Base-by-base conservation (phyloP, 2,888 invertebrate species). In the Phaedon cochleariae region DNA sequence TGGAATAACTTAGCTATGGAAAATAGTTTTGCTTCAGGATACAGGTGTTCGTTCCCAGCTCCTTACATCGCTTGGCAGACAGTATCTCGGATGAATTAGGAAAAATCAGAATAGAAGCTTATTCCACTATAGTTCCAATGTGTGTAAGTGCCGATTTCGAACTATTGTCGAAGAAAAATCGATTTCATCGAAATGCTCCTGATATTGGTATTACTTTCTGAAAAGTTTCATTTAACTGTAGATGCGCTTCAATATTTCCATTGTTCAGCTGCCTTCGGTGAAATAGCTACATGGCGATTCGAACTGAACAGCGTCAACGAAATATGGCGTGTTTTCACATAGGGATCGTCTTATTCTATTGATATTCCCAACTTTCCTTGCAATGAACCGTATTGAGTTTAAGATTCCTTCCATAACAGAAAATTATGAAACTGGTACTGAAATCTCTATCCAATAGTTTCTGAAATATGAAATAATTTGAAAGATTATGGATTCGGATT, bases 21-120 rank as follows among this genome's bases (percentile, higher is more conserved):
- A 53, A 45, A 52, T 62, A 59, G 59, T 61, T 60, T 65, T 65
- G 65, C 63, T 65, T 45, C 60, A 58, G 58, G 59, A 51, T 51
- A 41, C 65, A 65, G 63, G 51, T 68, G 68, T 49, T 34, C 7
- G 48, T 60, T 65, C 68, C 59, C 65, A 68, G 45, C 52, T 26
- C 26, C 7, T 3, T 5, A 7, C 26, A 3, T 26, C 26, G 4
- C 26, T 26, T 7, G 7, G 26, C 7, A n/a, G n/a, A n/a, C n/a
- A n/a, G n/a, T n/a, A n/a, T n/a, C n/a, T n/a, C n/a, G n/a, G 26
- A 26, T 26, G 26, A 26, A 26, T 26, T 7, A n/a, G n/a, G n/a
- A n/a, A n/a, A n/a, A n/a, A n/a, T n/a, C n/a, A n/a, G n/a, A 15
- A 41, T 41, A 64, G 51, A 48, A 59, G 59, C 59, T 62, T 62